Conservation (phyloP, 1,140 invertebrate species). For the Colletes gigas region DNA sequence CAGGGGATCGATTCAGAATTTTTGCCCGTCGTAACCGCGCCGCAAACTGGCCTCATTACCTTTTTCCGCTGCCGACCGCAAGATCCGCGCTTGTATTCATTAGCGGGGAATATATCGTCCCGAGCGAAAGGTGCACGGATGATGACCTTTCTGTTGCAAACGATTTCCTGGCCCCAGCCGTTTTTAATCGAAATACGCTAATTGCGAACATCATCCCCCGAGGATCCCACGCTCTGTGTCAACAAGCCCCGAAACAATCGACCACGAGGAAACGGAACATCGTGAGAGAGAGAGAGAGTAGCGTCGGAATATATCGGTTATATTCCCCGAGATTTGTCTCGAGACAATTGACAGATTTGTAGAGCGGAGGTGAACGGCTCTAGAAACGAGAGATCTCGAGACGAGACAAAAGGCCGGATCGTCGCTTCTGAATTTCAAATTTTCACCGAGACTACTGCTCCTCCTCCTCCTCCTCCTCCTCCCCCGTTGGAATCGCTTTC, state of each 20-base stretch:
- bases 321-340: conserved; percentile 75
- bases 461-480: no score
- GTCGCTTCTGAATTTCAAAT: conserved; percentile 79
- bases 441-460: no score
- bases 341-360: conserved; percentile 80
- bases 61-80: conserved; percentile 73
- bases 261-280: conserved; percentile 1
- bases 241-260: conserved; percentile 32
- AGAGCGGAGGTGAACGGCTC: conserved; percentile 64
- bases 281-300: neutral
- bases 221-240: neutral
- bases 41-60: conserved; percentile 74
- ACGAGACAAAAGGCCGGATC: conserved; percentile 74
- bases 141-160: neutral
- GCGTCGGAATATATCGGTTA: conserved; percentile 64
- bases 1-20: conserved; percentile 75
- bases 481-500: neutral
- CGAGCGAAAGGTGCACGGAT: neutral
- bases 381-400: conserved; percentile 53
- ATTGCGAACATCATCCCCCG: neutral
- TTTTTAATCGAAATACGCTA: neutral
- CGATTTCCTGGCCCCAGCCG: no score
- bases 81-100: conserved; percentile 64
- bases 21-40: conserved; percentile 70
- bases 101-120: conserved; percentile 24